A percentile compares a stretch with the other conserved stretches of the same genome.
Conservation (phyloP, 2,888 invertebrate genomes). For the Rhagonycha fulva region DNA sequence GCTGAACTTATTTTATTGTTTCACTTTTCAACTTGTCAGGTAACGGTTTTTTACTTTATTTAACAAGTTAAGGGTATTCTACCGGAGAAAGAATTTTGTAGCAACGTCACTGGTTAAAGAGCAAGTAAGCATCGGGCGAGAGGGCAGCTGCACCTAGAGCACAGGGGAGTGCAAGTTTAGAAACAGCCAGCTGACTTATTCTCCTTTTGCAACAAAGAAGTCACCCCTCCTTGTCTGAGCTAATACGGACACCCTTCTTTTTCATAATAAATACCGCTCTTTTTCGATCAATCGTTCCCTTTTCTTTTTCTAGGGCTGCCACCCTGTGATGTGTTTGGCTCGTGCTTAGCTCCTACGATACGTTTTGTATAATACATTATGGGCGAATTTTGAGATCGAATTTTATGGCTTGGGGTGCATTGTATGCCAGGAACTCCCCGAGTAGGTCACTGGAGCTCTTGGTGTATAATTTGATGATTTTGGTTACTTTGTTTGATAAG, state of each 20-base stretch:
- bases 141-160: conserved; percentile 42
- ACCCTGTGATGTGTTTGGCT: conserved; percentile 27
- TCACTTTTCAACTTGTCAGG: neutral
- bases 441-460: conserved; percentile 46
- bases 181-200: conserved; percentile 55
- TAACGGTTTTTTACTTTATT: neutral
- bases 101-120: conserved; percentile 23
- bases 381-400: conserved; percentile 35
- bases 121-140: conserved; percentile 21
- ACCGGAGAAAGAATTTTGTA: neutral
- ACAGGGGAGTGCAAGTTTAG: conserved; percentile 29
- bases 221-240: conserved; percentile 47
- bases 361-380: conserved; percentile 27
- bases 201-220: conserved; percentile 54
- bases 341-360: conserved; percentile 37
- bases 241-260: conserved; percentile 42
- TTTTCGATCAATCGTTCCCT: conserved; percentile 41
- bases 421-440: conserved; percentile 26
- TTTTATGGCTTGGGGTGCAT: conserved; percentile 37
- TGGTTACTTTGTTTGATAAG: conserved; percentile 21
- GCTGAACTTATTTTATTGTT: neutral
- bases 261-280: conserved; percentile 35
- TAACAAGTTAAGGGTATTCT: neutral
- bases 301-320: conserved; percentile 28
- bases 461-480: conserved; percentile 23